Conservation (phyloP, 2,888 invertebrate species). For the Tholera decimalis region DNA sequence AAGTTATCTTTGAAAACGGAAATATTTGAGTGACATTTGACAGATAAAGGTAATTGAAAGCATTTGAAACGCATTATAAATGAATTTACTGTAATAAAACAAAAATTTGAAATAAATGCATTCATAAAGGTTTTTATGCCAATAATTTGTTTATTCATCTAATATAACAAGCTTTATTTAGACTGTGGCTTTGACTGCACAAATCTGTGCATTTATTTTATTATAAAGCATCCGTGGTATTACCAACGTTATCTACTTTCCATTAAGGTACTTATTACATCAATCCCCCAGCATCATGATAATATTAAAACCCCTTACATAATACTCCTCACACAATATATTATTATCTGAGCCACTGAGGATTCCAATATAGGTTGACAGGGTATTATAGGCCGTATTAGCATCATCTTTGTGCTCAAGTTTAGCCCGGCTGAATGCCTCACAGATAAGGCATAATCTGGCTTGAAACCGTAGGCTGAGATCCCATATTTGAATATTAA, state of each 20-base stretch:
- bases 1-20: too few species aligned
- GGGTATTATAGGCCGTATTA: constrained; percentile 24
- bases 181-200: too few species aligned
- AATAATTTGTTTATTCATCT: too few species aligned
- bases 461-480: constrained; percentile 5
- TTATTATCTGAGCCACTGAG: constrained; percentile 21
- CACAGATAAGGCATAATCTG: constrained; percentile 39
- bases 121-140: too few species aligned
- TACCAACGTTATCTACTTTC: background rate
- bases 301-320: background rate
- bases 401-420: constrained; percentile 15
- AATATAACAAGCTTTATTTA: too few species aligned
- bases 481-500: constrained; percentile 43
- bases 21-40: too few species aligned
- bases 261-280: background rate
- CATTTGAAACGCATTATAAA: too few species aligned
- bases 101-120: too few species aligned
- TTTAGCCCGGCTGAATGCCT: constrained; percentile 27
- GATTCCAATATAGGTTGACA: constrained; percentile 20
- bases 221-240: background rate
- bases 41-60: too few species aligned
- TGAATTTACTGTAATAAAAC: too few species aligned
- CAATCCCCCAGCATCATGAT: background rate
- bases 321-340: constrained; percentile 20
- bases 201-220: too few species aligned